Evolutionary conservation across 2,113 vertebrate species (phyloP), one percentile per base, ranked within the genome.

Genomic region (Rostratula benghalensis): DNA sequence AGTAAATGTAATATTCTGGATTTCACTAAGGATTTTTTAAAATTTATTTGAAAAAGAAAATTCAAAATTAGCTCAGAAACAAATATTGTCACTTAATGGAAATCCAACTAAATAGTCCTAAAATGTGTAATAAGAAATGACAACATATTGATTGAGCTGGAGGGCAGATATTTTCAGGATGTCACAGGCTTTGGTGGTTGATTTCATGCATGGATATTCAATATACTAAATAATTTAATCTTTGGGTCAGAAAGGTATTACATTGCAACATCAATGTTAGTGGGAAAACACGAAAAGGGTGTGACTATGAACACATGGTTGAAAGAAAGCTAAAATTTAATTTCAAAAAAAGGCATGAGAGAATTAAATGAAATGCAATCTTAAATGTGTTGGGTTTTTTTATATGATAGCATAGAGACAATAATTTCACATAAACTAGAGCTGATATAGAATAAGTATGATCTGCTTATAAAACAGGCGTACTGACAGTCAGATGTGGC

Each of bases 361-460:
- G 9, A 27, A 51, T 70, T 79, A 39, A 3, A 6, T n/a, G 11
- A 60, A 57, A 0, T 0, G 28, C 68, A 65, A 43, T 8, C 0
- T 63, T 50, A 86, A 61, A 74, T n/a, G 8, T 1, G 51, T 39
- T 39, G 39, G 9, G 39, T 2, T 3, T 61, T 83, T 88, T 79
- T 33, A 60, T 23, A 20, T 43, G 24, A 39, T 21, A 51, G 2
- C 25, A 65, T 21, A 6, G 4, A 67, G 21, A 63, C 3, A 71
- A 60, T 13, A 78, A 67, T 63, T 69, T 82, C 25, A 33, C 9
- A n/a, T 69, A 16, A 86, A 75, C 8, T 39, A 41, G 14, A 73
- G 4, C 18, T 88, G n/a, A n/a, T 22, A 37, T 25, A 76, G 27
- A 87, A 27, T 6, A 63, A 7, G 2, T 64, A 43, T n/a, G 13